phyloP scores from a whole-genome alignment of 2,888 invertebrate genomes.

The Plutella xylostella region DNA sequence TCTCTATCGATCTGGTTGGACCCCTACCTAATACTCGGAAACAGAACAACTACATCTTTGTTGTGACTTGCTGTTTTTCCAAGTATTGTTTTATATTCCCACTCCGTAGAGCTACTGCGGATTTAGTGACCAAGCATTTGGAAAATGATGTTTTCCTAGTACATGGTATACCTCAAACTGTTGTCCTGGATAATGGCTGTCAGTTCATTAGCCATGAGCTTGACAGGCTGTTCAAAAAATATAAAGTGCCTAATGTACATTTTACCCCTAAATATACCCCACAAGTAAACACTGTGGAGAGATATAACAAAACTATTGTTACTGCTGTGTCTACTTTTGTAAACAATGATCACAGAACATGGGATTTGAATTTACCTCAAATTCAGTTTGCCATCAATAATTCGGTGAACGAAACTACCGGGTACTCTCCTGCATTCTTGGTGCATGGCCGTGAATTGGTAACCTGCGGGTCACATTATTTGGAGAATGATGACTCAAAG shows the following conservation, averaged over 20 bases:
- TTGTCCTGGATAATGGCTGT: slow-evolving; percentile 10
- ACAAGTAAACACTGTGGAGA: slow-evolving; percentile 4
- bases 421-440: slow-evolving; percentile 20
- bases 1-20: slow-evolving; percentile 10
- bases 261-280: slow-evolving; percentile 10
- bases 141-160: slow-evolving; percentile 13
- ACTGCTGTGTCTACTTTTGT: slow-evolving; percentile 1
- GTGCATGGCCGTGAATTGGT: slow-evolving; percentile 12
- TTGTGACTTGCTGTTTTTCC: slow-evolving; percentile 11
- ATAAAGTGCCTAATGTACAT: slow-evolving; percentile 8
- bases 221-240: slow-evolving; percentile 5
- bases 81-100: slow-evolving; percentile 11
- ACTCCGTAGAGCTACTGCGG: slow-evolving; percentile 8
- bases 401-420: slow-evolving; percentile 12
- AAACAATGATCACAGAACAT: slow-evolving; percentile 12
- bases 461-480: background rate
- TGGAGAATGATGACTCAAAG: slow-evolving; percentile 11
- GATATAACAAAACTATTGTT: slow-evolving; percentile 7
- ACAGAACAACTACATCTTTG: slow-evolving; percentile 2
- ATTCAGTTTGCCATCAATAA: slow-evolving; percentile 23
- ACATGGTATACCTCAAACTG: slow-evolving; percentile 15
- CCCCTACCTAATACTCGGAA: background rate
- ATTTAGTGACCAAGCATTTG: slow-evolving; percentile 5
- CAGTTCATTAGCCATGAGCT: slow-evolving; percentile 8
- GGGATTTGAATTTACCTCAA: slow-evolving; percentile 22